Conservation (phyloP, 2,797 vertebrate species). For the Onychomys leucogaster region DNA sequence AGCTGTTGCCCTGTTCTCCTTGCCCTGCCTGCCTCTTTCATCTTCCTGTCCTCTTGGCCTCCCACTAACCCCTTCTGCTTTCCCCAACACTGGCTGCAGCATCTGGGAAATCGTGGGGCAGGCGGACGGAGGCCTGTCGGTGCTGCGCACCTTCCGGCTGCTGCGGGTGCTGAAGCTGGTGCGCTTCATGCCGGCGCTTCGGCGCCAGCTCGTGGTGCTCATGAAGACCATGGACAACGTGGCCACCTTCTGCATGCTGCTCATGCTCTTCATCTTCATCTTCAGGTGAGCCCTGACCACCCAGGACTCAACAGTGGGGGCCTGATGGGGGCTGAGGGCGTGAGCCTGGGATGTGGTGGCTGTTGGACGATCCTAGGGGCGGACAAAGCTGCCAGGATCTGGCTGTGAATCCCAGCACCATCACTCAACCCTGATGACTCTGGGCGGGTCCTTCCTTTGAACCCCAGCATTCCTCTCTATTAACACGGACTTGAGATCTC, state of each 20-base stretch:
- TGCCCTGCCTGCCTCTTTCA: neutral
- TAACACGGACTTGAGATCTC: neutral
- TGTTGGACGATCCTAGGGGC: neutral
- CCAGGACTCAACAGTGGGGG: neutral
- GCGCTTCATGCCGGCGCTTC: constrained; percentile 97
- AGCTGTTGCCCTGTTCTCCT: neutral
- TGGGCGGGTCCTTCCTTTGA: neutral
- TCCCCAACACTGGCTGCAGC: constrained; percentile 77
- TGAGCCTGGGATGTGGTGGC: neutral
- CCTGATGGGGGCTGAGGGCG: fast-evolving
- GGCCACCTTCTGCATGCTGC: constrained; percentile 99
- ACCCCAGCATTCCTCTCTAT: neutral
- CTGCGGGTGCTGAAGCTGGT: constrained; percentile 97
- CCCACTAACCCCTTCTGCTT: neutral
- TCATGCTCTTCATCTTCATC: constrained; percentile 99
- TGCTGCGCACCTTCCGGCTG: constrained; percentile 96
- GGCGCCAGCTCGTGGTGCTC: constrained; percentile 97
- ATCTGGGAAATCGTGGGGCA: constrained; percentile 97
- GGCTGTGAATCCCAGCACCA: neutral
- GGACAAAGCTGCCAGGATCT: neutral
- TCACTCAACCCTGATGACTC: neutral
- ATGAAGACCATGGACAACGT: constrained; percentile 99
- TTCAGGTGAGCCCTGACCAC: constrained; percentile 91
- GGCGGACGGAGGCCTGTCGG: constrained; percentile 95
- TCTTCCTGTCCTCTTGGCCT: fast-evolving